Evolutionary conservation across 2,888 invertebrate species (phyloP).

Genomic region (Stratiomys singularior): DNA sequence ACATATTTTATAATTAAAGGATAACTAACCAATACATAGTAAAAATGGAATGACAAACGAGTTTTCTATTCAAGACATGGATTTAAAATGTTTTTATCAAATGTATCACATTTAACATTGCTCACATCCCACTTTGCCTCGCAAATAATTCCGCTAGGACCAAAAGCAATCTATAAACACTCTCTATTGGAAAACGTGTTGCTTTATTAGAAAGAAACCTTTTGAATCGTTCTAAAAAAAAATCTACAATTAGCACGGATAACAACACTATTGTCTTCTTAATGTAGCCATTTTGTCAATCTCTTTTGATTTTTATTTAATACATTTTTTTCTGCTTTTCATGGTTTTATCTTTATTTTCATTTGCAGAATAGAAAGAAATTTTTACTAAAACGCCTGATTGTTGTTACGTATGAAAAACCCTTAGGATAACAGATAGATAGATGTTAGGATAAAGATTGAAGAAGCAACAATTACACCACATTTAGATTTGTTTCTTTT

Average conservation of each 20-base stretch:
- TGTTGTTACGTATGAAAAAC: constrained; percentile 3
- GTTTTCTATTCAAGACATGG: not conserved
- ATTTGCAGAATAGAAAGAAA: not conserved
- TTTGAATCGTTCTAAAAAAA: no score
- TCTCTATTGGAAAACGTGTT: no score
- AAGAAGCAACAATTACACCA: constrained; percentile 38
- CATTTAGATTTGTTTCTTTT: not conserved
- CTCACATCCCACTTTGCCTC: not conserved
- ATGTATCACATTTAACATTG: constrained; percentile 16
- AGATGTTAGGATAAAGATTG: not conserved
- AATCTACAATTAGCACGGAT: not conserved
- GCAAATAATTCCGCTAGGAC: not conserved
- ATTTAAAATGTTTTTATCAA: not conserved
- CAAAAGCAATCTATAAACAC: not conserved
- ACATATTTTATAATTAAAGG: no score
- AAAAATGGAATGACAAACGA: not conserved
- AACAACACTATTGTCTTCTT: not conserved
- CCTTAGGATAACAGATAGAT: not conserved
- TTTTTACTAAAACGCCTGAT: not conserved
- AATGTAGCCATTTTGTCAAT: no score
- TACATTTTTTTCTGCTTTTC: not conserved
- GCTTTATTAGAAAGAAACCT: no score
- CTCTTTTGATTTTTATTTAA: not conserved
- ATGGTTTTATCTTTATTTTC: not conserved
- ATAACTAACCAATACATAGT: not conserved